Evolutionary conservation across 2,888 invertebrate species (phyloP).

Genomic region (Chymomyza caudatula): DNA sequence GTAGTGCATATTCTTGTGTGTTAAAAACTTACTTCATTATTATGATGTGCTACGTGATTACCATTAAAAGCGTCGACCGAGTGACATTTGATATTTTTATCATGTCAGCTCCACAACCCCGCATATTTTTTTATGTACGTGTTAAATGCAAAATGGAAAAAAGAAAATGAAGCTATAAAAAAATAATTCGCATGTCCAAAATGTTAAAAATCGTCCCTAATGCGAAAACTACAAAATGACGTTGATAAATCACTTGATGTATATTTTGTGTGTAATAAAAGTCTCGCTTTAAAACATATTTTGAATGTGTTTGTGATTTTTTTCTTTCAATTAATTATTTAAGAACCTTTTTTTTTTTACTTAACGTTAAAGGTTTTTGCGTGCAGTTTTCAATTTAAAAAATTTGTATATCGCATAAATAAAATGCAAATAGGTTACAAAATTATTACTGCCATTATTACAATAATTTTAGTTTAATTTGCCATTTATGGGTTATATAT

Average conservation of each 20-base stretch:
- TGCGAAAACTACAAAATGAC: slow-evolving; percentile 44
- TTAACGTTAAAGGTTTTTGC: background rate
- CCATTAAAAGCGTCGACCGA: slow-evolving; percentile 22
- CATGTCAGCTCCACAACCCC: slow-evolving; percentile 12
- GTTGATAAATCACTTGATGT: slow-evolving; percentile 42
- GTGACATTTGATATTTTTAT: slow-evolving; percentile 14
- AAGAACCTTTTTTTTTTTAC: background rate
- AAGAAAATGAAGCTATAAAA: slow-evolving; percentile 22
- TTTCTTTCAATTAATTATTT: background rate
- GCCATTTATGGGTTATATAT: background rate
- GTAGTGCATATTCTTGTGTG: background rate
- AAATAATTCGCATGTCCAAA: background rate
- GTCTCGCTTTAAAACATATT: background rate
- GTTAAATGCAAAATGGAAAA: slow-evolving; percentile 33
- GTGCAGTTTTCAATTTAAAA: background rate
- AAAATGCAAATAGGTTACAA: slow-evolving; percentile 4
- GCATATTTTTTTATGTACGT: slow-evolving; percentile 34
- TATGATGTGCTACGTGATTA: slow-evolving; percentile 31
- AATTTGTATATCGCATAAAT: background rate
- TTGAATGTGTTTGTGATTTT: background rate
- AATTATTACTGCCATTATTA: slow-evolving; percentile 5
- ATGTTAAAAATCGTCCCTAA: slow-evolving; percentile 31
- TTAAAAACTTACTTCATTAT: background rate
- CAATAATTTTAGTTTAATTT: background rate
- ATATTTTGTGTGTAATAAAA: slow-evolving; percentile 43